Evolutionary conservation across 2,888 invertebrate genomes (phyloP), one percentile per base, ranked within the genome.

Genomic region (Quadriops clusia): DNA sequence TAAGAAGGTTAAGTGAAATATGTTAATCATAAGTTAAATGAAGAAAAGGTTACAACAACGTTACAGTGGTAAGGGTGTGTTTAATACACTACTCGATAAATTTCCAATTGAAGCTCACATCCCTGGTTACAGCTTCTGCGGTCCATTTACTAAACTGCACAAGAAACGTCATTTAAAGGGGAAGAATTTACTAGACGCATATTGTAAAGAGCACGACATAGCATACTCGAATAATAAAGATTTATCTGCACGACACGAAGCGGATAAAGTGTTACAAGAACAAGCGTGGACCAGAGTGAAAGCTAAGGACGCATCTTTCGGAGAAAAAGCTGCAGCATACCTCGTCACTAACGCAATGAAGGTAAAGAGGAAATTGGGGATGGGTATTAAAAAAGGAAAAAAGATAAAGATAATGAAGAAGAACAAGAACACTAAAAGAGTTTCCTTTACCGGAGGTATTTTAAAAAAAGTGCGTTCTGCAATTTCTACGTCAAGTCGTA

Each of bases 271-370:
- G 5, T 39, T 59, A 7, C 41, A 44, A n/a, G 44, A 52, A 23
- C 43, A 42, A 43, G 57, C 53, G 15, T 45, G 38, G 46, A 17
- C 49, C 23, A 36, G 51, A 17, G 41, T 51, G 11, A 35, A 36
- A 14, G 39, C 53, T 2, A 41, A 37, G 38, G 49, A 55, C 40
- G 37, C 50, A 5, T 40, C 30, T 16, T 11, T 50, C 15, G 47
- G 49, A 6, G 52, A 56, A 48, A 49, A 47, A 41, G 34, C 48
- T 16, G 45, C 46, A 10, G 42, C 51, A 8, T 48, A 38, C 37
- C 28, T 42, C 21, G 48, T 54, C 14, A 38, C 47, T 3, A 46
- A 44, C 11, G 28, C 31, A 4, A 56, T 57, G 51, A 54, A 51
- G 36, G 8, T 29, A 12, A 24, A 24, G 4, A 16, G 17, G 13